Evolutionary conservation across 2,888 invertebrate genomes (phyloP), one percentile per base, ranked within the genome.

Genomic region (Parthenolecanium corni): DNA sequence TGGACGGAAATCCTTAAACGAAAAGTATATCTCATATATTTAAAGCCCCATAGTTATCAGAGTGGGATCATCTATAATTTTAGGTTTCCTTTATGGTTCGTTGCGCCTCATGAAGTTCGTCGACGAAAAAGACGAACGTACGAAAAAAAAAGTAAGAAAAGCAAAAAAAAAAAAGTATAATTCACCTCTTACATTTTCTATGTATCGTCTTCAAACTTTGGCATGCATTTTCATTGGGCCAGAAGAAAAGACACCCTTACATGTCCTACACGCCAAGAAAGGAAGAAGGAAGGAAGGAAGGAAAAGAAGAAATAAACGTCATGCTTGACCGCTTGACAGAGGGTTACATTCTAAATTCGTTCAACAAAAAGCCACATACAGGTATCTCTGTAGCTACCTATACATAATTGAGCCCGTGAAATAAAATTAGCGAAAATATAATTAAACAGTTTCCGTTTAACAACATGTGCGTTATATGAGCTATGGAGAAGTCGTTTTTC

Each of bases 21-120:
- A 31, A 31, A 31, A 31, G n/a, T 14, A 4, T 44, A 44, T 44
- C n/a, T 23, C 20, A 23, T 54, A 54, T 23, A 54, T 38, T 40
- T 54, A 42, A 31, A 31, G 31, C 31, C 49, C 61, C 51, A 38
- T 49, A 16, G 49, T 61, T 61, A 61, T 61, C 61, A 61, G 61
- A 51, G 61, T 61, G 61, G 61, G 61, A 61, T 61, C 49, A 61
- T 61, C 61, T 61, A 40, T 61, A 46, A 61, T 61, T 49, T 61
- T 23, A 49, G 51, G 51, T 38, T 61, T 58, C 16, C n/a, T 61
- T 61, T 38, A 61, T 49, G 61, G 49, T 47, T 61, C 61, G 61
- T 36, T 61, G 21, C 61, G 21, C 51, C 36, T 49, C 51, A 61
- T 49, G 61, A 61, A 49, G 47, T 61, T 61, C 36, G 52, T 21